A percentile compares a stretch with the other conserved stretches of the same genome.
These are phyloP conservation scores for Rhinogobio ventralis DNA, from an alignment of 2,797 vertebrate genomes.

Conservation along the genomic window DNA sequence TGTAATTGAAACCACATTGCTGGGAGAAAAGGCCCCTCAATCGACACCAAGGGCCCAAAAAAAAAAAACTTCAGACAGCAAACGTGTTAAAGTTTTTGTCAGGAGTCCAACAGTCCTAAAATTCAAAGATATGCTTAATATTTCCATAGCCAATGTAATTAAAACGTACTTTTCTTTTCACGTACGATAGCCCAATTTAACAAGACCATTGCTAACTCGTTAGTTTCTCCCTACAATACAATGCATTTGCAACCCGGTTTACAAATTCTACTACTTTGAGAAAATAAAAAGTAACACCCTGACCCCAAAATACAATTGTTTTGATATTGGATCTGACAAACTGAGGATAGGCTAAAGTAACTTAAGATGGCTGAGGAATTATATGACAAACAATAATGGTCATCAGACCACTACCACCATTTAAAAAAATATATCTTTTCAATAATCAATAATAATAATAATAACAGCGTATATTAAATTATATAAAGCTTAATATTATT, in stretches of 20 bases:
- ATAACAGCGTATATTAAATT: not conserved
- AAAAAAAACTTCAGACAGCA: slow-evolving; percentile 12
- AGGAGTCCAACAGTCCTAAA: slow-evolving; percentile 2
- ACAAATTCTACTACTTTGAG: not conserved
- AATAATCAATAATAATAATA: not conserved
- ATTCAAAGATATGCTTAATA: not conserved
- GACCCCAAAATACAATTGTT: not conserved
- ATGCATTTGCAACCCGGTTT: not conserved
- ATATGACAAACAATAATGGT: not conserved
- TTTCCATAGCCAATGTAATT: slow-evolving; percentile 5
- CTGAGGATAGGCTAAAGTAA: not conserved
- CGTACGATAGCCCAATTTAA: slow-evolving; percentile 12
- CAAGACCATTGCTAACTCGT: not conserved
- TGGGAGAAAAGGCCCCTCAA: slow-evolving; percentile 60
- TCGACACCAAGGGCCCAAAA: slow-evolving; percentile 62
- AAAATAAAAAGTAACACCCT: not conserved
- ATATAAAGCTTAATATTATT: not conserved
- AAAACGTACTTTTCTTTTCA: not conserved
- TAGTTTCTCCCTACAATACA: not conserved
- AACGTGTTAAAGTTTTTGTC: slow-evolving; percentile 21
- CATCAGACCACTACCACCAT: not conserved
- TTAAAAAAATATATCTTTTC: no score
- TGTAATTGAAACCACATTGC: slow-evolving; percentile 78
- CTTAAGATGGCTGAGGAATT: not conserved
- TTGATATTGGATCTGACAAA: not conserved